Conservation (phyloP, 2,113 vertebrate species). For the Oryctolagus cuniculus region mOryCun1.1 NC_091436.1:88051501-88052000, state of each 20-base stretch:
- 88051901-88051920: background rate
- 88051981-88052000: background rate
- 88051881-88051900: background rate
- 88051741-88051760: background rate
- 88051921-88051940: background rate
- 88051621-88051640: background rate
- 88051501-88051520: conserved; percentile 39
- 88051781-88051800: background rate
- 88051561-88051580: background rate
- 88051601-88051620: background rate
- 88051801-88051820: background rate
- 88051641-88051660: background rate
- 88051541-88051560: conserved; percentile 25
- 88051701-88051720: background rate
- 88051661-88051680: background rate
- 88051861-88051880: background rate
- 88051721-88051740: background rate
- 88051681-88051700: background rate
- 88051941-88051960: background rate
- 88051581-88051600: background rate
- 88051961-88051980: background rate
- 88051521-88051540: background rate
- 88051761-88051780: background rate
- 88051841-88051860: background rate
- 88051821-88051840: background rate